Conservation (phyloP, 2,113 vertebrate genomes). For the Dolichallabes microphthalmus region DNA sequence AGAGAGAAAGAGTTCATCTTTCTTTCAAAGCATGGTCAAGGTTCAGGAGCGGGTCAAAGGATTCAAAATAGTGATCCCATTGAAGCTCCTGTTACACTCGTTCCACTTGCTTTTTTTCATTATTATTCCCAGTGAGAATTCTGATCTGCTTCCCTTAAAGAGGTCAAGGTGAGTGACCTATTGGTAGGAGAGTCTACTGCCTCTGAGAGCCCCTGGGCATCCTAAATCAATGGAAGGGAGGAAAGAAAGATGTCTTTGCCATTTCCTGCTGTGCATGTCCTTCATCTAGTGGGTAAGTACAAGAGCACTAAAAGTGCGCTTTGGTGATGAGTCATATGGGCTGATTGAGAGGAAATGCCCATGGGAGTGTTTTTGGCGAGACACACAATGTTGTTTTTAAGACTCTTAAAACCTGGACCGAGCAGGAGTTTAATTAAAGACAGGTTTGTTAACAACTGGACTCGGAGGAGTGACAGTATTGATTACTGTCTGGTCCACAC, state of each 20-base stretch:
- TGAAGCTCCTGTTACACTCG: constrained; percentile 23
- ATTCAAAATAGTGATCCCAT: background rate
- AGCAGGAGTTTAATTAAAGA: constrained; percentile 50
- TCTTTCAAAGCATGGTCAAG: constrained; percentile 8
- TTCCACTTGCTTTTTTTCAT: background rate
- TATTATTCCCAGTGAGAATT: background rate
- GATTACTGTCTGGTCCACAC: constrained; percentile 46
- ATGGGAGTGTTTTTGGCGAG: constrained; percentile 17
- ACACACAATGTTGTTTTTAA: constrained; percentile 2
- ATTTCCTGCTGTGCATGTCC: constrained; percentile 23
- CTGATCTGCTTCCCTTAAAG: background rate
- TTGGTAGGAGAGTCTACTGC: background rate
- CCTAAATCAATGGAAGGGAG: constrained; percentile 31
- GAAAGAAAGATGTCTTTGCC: constrained; percentile 13
- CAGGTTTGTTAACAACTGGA: constrained; percentile 35
- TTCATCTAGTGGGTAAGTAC: background rate
- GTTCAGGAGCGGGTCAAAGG: constrained; percentile 15
- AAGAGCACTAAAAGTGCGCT: background rate
- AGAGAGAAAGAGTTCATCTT: background rate
- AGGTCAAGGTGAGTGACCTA: constrained; percentile 36
- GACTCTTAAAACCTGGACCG: constrained; percentile 3
- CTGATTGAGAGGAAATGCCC: constrained; percentile 20
- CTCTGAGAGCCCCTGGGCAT: background rate
- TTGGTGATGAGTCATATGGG: constrained; percentile 14
- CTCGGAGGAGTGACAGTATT: constrained; percentile 34